Conservation (phyloP, 2,888 invertebrate species). For the Loripinus fragilis region DNA sequence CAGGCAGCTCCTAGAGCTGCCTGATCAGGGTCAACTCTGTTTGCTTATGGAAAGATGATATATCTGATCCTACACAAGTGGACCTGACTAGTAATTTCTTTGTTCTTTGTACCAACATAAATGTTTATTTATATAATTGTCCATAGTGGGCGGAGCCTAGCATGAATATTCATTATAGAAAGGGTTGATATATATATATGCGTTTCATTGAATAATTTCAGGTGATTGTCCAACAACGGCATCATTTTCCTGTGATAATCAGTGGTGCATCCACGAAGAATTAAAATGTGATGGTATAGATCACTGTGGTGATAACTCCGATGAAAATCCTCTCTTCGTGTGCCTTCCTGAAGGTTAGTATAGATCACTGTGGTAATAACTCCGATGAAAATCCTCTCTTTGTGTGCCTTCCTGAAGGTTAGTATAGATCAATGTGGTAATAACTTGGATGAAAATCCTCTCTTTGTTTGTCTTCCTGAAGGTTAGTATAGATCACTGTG, state of each 20-base stretch:
- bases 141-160: too few relatives aligned
- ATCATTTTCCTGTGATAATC: conserved; percentile 93
- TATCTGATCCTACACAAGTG: too few relatives aligned
- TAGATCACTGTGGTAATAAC: conserved; percentile 97
- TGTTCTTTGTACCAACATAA: too few relatives aligned
- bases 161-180: too few relatives aligned
- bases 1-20: too few relatives aligned
- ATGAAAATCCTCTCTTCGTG: conserved; percentile 89
- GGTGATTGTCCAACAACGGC: conserved; percentile 81
- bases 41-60: too few relatives aligned
- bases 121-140: too few relatives aligned
- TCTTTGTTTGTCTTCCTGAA: conserved; percentile 87
- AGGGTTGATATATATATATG: too few relatives aligned
- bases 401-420: conserved; percentile 86
- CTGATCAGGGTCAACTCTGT: too few relatives aligned
- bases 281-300: conserved; percentile 96
- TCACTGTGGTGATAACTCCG: conserved; percentile 97
- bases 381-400: conserved; percentile 93
- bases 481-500: too few relatives aligned
- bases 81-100: too few relatives aligned
- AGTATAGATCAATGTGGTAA: conserved; percentile 97
- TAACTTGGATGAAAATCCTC: conserved; percentile 94
- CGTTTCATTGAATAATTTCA: conserved; percentile 34
- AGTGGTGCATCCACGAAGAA: conserved; percentile 96
- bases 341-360: conserved; percentile 87